Evolutionary conservation across 2,888 invertebrate genomes (phyloP), one percentile per base, ranked within the genome.

Genomic region (Ormyrus rosae): DNA sequence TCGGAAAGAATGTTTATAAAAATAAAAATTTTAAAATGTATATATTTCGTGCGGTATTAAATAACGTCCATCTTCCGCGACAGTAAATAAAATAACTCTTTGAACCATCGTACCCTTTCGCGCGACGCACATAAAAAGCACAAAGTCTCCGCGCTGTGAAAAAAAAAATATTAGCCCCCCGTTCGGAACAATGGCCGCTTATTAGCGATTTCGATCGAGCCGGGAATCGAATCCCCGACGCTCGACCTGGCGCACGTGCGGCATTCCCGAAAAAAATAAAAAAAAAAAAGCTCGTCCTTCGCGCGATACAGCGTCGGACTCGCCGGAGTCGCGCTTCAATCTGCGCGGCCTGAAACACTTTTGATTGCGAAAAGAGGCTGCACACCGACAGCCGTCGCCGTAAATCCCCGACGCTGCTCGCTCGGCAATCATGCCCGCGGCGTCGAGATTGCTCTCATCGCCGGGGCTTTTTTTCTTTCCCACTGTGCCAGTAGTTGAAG

Each of bases 311-410:
- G 10, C 63, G 13, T 53, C 72, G 58, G 45, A 51, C 10, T 6
- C 6, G 50, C n/a, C 34, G 19, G 34, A 34, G 34, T 34, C 34
- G 4, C 45, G 48, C 58, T 56, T 68, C 75, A 58, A 75, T 75
- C 68, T 61, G 13, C 65, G 46, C 48, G 65, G 60, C 58, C 67
- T 78, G 72, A 78, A 78, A 78, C 64, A 68, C 72, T 72, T 78
- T 78, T 78, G 78, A 78, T 78, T 78, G 78, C 78, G 58, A 70
- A 70, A 76, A 63, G 63, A 63, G 34, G 19, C 56, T 11, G 34
- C 34, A 2, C 34, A 34, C 34, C 34, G 34, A 34, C n/a, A 46
- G 65, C 55, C 11, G 11, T 6, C 48, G 56, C 7, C 34, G 50
- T 68, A 61, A 45, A 60, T 50, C 13, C 56, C 8, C 8, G 50